Evolutionary conservation across 2,113 vertebrate genomes (phyloP).

Genomic region (Apteryx owenii): DNA sequence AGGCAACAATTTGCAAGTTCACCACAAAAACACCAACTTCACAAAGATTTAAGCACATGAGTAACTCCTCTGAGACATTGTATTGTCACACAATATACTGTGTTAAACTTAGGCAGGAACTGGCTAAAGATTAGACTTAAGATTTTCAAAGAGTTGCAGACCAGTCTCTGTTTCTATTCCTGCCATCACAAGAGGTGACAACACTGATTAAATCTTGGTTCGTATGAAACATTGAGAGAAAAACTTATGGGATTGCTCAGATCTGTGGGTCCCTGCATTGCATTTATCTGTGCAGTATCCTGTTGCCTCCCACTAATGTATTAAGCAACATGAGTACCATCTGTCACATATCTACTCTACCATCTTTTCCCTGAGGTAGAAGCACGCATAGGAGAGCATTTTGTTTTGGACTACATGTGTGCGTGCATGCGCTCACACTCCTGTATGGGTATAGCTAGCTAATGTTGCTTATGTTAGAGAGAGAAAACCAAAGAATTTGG

Average conservation of each 20-base stretch:
- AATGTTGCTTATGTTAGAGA: not conserved
- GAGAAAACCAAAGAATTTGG: not conserved
- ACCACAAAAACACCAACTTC: slow-evolving; percentile 2
- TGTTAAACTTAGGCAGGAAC: slow-evolving; percentile 49
- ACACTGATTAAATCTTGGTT: not conserved
- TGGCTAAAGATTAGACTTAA: slow-evolving; percentile 3
- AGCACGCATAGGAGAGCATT: not conserved
- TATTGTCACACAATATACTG: not conserved
- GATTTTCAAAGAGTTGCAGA: not conserved
- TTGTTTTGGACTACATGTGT: not conserved
- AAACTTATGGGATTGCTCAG: not conserved
- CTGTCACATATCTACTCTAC: slow-evolving; percentile 13
- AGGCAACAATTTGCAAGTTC: not conserved
- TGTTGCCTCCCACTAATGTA: slow-evolving; percentile 6
- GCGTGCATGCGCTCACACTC: not conserved
- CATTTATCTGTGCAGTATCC: slow-evolving; percentile 32
- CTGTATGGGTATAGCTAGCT: not conserved
- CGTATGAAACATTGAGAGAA: not conserved
- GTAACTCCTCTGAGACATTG: slow-evolving; percentile 58
- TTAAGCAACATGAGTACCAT: slow-evolving; percentile 46
- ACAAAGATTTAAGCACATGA: slow-evolving; percentile 3
- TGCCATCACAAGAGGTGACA: not conserved
- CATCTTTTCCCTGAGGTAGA: slow-evolving; percentile 22
- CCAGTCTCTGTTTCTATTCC: not conserved
- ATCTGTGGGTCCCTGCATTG: not conserved